phyloP scores from a whole-genome alignment of 1,140 invertebrate genomes.

The Stenopsyche tienmushanensis region DNA sequence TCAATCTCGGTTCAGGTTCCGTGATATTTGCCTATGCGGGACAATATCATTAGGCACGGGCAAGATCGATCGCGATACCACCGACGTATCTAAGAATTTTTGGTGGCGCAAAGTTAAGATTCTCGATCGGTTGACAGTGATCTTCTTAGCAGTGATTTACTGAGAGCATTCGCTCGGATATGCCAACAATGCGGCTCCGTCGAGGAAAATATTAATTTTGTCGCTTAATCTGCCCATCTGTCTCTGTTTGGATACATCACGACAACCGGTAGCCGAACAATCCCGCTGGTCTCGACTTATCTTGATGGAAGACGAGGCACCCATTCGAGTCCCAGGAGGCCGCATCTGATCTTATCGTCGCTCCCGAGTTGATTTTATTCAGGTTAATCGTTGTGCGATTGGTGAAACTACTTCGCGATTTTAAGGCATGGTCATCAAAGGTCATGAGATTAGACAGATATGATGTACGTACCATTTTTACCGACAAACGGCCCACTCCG shows the following conservation, averaged over 20 bases:
- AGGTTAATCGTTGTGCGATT: constrained; percentile 35
- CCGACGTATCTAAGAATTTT: constrained; percentile 6
- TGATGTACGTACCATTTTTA: no score
- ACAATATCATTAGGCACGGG: constrained; percentile 30
- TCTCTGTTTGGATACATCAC: constrained; percentile 22
- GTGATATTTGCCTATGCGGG: constrained; percentile 25
- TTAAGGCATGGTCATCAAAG: constrained; percentile 18
- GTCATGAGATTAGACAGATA: constrained; percentile 13
- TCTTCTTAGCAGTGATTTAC: constrained; percentile 14
- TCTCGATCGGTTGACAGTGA: constrained; percentile 8
- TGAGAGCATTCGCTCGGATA: not conserved
- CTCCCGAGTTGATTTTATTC: constrained; percentile 21
- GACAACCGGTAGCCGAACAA: constrained; percentile 31
- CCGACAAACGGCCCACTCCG: no score
- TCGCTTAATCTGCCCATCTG: constrained; percentile 30
- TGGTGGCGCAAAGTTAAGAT: constrained; percentile 10
- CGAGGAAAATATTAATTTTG: constrained; percentile 33
- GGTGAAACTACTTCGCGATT: constrained; percentile 23
- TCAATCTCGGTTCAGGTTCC: constrained; percentile 6
- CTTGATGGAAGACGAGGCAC: not conserved
- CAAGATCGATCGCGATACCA: not conserved
- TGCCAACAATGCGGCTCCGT: constrained; percentile 21
- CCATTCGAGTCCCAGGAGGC: constrained; percentile 4
- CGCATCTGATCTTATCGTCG: constrained; percentile 10
- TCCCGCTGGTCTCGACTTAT: constrained; percentile 12